A percentile compares a stretch with the other conserved stretches of the same genome.
phyloP scores from a whole-genome alignment of 2,888 invertebrate genomes.

The Sialis lutaria region DNA sequence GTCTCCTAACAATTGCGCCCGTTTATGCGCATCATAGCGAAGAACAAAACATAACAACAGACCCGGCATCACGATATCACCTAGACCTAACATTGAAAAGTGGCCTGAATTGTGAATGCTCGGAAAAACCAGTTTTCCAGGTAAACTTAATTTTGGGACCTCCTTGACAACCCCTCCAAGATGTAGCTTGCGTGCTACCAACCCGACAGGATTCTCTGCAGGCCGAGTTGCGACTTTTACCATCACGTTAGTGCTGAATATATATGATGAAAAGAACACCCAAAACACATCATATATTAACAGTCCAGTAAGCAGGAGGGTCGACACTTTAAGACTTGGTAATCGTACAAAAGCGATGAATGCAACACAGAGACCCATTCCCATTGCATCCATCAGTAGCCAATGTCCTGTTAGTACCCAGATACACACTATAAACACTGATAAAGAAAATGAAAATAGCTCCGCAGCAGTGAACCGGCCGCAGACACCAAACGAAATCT shows the following conservation, averaged over 20 bases:
- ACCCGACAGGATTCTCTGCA: slow-evolving; percentile 82
- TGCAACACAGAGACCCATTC: slow-evolving; percentile 94
- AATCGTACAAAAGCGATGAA: slow-evolving; percentile 93
- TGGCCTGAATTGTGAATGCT: slow-evolving; percentile 92
- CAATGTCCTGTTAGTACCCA: slow-evolving; percentile 98
- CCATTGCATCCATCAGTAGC: slow-evolving; percentile 98
- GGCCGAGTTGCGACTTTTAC: slow-evolving; percentile 79
- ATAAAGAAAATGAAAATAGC: slow-evolving; percentile 78
- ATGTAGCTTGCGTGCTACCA: slow-evolving; percentile 84
- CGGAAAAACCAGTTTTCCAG: slow-evolving; percentile 93
- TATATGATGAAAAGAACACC: slow-evolving; percentile 97
- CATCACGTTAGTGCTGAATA: slow-evolving; percentile 98
- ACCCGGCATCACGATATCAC: slow-evolving; percentile 90
- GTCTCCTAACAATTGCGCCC: slow-evolving; percentile 52
- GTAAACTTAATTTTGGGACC: slow-evolving; percentile 87
- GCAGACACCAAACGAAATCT: slow-evolving; percentile 79
- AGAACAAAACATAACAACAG: slow-evolving; percentile 87
- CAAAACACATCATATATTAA: slow-evolving; percentile 95
- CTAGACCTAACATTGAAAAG: slow-evolving; percentile 87
- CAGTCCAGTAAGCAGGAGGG: slow-evolving; percentile 79
- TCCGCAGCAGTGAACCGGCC: slow-evolving; percentile 91
- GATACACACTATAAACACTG: slow-evolving; percentile 85
- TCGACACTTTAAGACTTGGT: slow-evolving; percentile 91
- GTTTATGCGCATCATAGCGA: slow-evolving; percentile 95
- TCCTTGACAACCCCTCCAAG: slow-evolving; percentile 79